Evolutionary conservation across 1,140 invertebrate species (phyloP).

Genomic region (Schlechtendalia chinensis): DNA sequence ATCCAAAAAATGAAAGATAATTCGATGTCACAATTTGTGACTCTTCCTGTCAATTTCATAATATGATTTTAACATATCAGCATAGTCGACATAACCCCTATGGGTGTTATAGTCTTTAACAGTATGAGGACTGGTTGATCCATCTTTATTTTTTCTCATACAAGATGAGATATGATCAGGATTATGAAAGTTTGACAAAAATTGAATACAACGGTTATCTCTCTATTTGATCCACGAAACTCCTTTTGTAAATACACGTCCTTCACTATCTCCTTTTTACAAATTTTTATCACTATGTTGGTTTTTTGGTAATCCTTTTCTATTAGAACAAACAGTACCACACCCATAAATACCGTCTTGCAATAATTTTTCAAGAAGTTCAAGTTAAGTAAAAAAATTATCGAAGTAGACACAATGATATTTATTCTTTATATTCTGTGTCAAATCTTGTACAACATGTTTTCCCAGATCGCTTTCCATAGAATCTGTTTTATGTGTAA

Average conservation of each 20-base stretch:
- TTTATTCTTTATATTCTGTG: background rate
- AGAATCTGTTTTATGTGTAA: no score
- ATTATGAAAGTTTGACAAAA: slow-evolving; percentile 54
- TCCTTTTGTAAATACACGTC: slow-evolving; percentile 27
- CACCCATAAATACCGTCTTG: background rate
- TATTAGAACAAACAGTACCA: background rate
- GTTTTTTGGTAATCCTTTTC: background rate
- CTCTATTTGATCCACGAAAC: background rate
- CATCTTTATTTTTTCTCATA: slow-evolving; percentile 54
- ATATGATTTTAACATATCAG: slow-evolving; percentile 33
- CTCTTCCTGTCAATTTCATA: slow-evolving; percentile 53
- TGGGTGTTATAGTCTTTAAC: slow-evolving; percentile 54
- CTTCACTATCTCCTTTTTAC: slow-evolving; percentile 53
- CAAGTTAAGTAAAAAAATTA: background rate
- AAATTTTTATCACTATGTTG: slow-evolving; percentile 47
- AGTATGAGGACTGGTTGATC: slow-evolving; percentile 49
- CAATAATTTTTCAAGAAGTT: slow-evolving; percentile 8
- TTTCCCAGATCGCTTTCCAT: no score
- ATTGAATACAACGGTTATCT: slow-evolving; percentile 28
- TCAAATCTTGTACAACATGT: no score
- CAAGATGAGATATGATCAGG: slow-evolving; percentile 50
- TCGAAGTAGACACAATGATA: slow-evolving; percentile 13
- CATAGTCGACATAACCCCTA: slow-evolving; percentile 52
- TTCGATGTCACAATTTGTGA: slow-evolving; percentile 54
- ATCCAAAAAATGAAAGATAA: slow-evolving; percentile 55